phyloP scores from a whole-genome alignment of 2,113 vertebrate species.

The Burhinus bistriatus region DNA sequence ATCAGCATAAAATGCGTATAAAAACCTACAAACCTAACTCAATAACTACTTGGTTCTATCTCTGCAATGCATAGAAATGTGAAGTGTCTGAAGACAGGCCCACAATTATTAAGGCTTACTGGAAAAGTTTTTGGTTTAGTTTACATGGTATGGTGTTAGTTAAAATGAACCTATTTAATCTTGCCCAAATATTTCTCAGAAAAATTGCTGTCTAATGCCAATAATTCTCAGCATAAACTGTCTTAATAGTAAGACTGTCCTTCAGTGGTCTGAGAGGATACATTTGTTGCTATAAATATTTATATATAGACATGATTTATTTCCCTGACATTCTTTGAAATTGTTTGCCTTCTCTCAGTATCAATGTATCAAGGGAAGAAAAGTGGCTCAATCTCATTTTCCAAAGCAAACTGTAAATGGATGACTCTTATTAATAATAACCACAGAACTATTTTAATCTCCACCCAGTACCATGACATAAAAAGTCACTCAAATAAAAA shows the following conservation, averaged over 20 bases:
- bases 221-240: background rate
- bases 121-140: background rate
- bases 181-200: background rate
- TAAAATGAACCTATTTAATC: background rate
- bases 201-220: background rate
- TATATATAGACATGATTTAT: background rate
- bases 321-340: constrained; percentile 6
- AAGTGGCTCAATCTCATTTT: background rate
- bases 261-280: background rate
- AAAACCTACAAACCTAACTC: background rate
- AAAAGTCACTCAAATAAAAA: background rate
- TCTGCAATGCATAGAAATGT: background rate
- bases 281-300: constrained; percentile 1
- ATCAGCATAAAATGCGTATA: background rate
- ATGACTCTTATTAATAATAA: background rate
- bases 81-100: background rate
- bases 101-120: background rate
- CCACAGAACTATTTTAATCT: background rate
- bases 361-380: background rate
- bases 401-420: background rate
- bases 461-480: background rate
- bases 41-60: background rate
- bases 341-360: background rate
- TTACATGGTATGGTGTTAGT: background rate
- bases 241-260: background rate